phyloP scores from a whole-genome alignment of 2,113 vertebrate genomes.

The Cisticola juncidis region DNA sequence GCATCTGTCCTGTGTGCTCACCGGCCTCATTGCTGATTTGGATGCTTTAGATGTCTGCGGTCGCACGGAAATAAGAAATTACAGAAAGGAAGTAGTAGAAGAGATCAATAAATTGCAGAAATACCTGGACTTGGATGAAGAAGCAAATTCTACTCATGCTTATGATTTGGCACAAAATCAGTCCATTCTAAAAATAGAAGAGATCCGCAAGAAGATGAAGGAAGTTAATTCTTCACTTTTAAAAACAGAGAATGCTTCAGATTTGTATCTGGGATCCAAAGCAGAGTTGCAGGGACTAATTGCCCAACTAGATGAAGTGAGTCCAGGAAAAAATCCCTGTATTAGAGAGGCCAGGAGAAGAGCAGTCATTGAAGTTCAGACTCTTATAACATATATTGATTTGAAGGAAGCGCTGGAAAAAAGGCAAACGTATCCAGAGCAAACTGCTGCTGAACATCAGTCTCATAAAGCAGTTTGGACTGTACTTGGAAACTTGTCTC shows the following conservation, averaged over 20 bases:
- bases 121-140: slow-evolving; percentile 92
- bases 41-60: slow-evolving; percentile 94
- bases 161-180: slow-evolving; percentile 93
- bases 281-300: slow-evolving; percentile 90
- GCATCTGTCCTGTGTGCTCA: slow-evolving; percentile 91
- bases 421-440: slow-evolving; percentile 63
- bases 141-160: slow-evolving; percentile 82
- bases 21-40: slow-evolving; percentile 89
- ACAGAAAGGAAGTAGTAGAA: slow-evolving; percentile 93
- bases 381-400: slow-evolving; percentile 89
- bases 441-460: slow-evolving; percentile 76
- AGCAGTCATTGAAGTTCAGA: slow-evolving; percentile 91
- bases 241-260: slow-evolving; percentile 77
- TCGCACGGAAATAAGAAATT: slow-evolving; percentile 86
- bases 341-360: slow-evolving; percentile 93
- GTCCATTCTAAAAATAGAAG: slow-evolving; percentile 93
- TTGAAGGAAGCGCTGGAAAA: slow-evolving; percentile 85
- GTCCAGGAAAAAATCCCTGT: slow-evolving; percentile 90
- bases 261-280: slow-evolving; percentile 84
- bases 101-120: slow-evolving; percentile 92
- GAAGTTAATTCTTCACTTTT: slow-evolving; percentile 84
- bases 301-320: slow-evolving; percentile 88
- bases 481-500: slow-evolving; percentile 85
- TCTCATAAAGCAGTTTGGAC: slow-evolving; percentile 86
- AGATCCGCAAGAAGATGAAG: slow-evolving; percentile 81